Conservation (phyloP, 2,797 vertebrate species). For the Falco columbarius region DNA sequence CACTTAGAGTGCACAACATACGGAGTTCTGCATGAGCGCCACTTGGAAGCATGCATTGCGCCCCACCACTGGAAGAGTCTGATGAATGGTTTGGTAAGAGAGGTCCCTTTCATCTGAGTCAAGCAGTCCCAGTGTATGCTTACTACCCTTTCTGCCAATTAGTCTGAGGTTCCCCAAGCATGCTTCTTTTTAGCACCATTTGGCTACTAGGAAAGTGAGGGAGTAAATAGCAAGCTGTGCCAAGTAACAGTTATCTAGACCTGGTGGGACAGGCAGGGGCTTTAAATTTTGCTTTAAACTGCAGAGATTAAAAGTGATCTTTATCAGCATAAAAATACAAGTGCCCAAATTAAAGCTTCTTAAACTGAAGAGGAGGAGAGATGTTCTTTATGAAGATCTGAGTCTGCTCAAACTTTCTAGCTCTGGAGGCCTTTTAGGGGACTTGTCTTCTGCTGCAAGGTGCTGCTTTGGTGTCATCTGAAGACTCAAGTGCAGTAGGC, state of each 20-base stretch:
- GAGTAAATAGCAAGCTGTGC: neutral
- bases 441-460: neutral
- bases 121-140: neutral
- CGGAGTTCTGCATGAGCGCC: conserved; percentile 80
- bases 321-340: neutral
- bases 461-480: neutral
- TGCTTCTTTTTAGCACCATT: neutral
- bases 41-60: conserved; percentile 78
- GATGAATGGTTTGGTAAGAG: conserved; percentile 36
- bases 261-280: neutral
- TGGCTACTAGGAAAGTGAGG: neutral
- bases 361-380: neutral
- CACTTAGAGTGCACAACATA: conserved; percentile 80
- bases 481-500: neutral
- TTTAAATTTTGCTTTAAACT: neutral
- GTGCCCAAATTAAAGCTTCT: neutral
- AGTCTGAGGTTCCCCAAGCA: neutral
- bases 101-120: neutral
- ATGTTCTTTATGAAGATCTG: neutral
- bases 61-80: conserved; percentile 83
- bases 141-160: neutral
- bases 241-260: neutral
- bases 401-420: neutral
- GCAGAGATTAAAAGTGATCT: neutral
- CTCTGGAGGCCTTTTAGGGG: neutral